Evolutionary conservation across 2,888 invertebrate genomes (phyloP), one percentile per base, ranked within the genome.

Genomic region (Cartodere bifasciata): DNA sequence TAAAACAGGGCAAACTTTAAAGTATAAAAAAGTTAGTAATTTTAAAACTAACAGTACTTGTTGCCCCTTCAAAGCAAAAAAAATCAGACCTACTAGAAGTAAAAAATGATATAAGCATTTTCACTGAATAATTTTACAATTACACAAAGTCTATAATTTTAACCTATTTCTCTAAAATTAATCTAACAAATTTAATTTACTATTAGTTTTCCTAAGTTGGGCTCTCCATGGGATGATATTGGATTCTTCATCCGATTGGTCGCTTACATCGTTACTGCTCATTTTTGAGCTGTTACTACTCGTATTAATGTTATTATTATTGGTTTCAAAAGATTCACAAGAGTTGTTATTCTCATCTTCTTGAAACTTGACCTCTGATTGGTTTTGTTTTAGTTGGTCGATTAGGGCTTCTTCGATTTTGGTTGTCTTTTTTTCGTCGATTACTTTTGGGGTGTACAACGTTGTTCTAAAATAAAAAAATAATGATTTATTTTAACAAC

Each of bases 151-250:
- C n/a, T n/a, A n/a, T n/a, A n/a, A n/a, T n/a, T n/a, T n/a, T n/a
- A n/a, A n/a, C n/a, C n/a, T n/a, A n/a, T n/a, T n/a, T n/a, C n/a
- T n/a, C 20, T 14, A 27, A 13, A 28, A 33, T 39, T 52, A 72
- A 56, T 82, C 85, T 50, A 86, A 68, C 46, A 87, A 67, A 58
- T 83, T 86, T 37, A 88, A 69, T 55, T 83, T 85, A 65, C 87
- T 87, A 60, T 87, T 87, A 10, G 88, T 88, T 62, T 88, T 88
- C 52, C 87, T 72, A 27, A 88, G 64, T 50, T 87, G 85, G 16
- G 87, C 85, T 48, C 87, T 69, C 88, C 88, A 88, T 2, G 88
- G 88, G 37, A 87, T 87, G 30, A 86, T 84, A 48, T 56, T 60
- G 16, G 73, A 67, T 34, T 64, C 68, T 38, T 74, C 75, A 22